Evolutionary conservation across 2,797 vertebrate genomes (phyloP).

Genomic region (Dryobates pubescens): DNA sequence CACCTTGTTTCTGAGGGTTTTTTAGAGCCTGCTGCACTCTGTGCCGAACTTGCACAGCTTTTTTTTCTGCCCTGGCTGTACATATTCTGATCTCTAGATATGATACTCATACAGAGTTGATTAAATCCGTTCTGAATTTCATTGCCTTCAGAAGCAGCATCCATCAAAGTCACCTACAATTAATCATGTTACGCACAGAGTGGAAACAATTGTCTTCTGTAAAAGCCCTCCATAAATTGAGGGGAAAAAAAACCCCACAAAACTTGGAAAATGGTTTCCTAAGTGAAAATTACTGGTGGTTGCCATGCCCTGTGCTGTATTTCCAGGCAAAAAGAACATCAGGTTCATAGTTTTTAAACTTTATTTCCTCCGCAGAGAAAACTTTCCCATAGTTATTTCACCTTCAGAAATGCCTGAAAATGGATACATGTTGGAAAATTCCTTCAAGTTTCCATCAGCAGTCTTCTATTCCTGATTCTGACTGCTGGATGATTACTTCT

Average conservation of each 20-base stretch:
- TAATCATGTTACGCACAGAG: not conserved
- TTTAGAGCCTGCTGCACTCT: not conserved
- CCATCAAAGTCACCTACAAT: constrained; percentile 29
- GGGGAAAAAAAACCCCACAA: not conserved
- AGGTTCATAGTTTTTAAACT: not conserved
- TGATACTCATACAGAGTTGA: not conserved
- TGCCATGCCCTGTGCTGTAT: not conserved
- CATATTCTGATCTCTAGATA: not conserved
- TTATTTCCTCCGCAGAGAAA: not conserved
- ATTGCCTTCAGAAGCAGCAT: constrained; percentile 1
- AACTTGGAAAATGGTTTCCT: not conserved
- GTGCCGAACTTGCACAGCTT: not conserved
- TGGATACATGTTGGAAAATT: not conserved
- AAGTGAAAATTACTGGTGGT: not conserved
- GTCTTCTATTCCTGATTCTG: not conserved
- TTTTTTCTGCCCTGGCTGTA: not conserved
- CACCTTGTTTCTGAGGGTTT: constrained; percentile 16
- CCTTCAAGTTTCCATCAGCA: not conserved
- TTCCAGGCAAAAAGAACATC: not conserved
- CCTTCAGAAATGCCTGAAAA: not conserved
- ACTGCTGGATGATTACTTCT: not conserved
- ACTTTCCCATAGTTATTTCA: not conserved
- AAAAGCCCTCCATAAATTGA: not conserved
- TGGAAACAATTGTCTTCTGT: not conserved
- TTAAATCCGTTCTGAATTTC: not conserved